phyloP scores from a whole-genome alignment of 2,797 vertebrate species.

The Poeciliopsis paucimaculata region DNA sequence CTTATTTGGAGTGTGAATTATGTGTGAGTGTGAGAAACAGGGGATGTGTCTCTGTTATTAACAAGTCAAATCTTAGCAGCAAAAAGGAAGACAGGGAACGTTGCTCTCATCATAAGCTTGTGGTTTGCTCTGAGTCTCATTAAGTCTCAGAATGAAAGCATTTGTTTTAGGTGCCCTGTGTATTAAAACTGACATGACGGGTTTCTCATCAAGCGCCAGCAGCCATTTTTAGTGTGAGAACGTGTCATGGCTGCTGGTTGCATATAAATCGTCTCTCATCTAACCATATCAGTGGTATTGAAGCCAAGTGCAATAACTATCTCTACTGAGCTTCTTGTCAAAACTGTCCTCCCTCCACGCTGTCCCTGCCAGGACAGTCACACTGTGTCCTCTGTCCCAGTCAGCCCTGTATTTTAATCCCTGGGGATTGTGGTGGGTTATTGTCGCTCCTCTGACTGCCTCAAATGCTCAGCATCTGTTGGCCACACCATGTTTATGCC shows the following conservation, averaged over 20 bases:
- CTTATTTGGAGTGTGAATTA: not conserved
- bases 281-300: constrained; percentile 7
- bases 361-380: constrained; percentile 4
- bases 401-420: constrained; percentile 62
- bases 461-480: constrained; percentile 31
- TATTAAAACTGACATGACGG: not conserved
- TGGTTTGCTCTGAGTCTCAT: not conserved
- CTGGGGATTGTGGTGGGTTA: constrained; percentile 55
- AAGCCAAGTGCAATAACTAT: constrained; percentile 31
- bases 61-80: not conserved
- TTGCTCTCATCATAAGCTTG: not conserved
- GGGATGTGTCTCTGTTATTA: not conserved
- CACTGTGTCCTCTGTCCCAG: constrained; percentile 50
- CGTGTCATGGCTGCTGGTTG: not conserved
- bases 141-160: not conserved
- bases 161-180: not conserved
- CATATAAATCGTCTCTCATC: not conserved
- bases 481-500: constrained; percentile 57
- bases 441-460: constrained; percentile 40
- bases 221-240: not conserved
- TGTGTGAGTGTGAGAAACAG: not conserved
- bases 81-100: not conserved
- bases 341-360: constrained; percentile 21
- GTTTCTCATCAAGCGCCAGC: not conserved
- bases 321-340: constrained; percentile 32